Evolutionary conservation across 2,113 vertebrate species (phyloP).

Genomic region (Phylloscopus trochiloides): DNA sequence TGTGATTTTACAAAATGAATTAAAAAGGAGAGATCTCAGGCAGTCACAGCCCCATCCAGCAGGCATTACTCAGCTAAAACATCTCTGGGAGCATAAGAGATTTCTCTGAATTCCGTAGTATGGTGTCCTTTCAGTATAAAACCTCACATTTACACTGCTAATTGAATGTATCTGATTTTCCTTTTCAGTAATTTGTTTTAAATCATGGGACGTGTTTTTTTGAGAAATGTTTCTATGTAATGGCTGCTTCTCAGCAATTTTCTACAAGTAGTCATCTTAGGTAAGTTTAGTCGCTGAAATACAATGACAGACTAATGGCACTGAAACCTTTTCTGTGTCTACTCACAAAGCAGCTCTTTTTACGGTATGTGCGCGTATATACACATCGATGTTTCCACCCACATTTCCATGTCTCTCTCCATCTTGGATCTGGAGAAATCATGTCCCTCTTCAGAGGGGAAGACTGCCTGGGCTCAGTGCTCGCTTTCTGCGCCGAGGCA

Average conservation of each 20-base stretch:
- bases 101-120: neutral
- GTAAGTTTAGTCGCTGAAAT: neutral
- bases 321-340: neutral
- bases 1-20: neutral
- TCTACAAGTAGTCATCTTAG: neutral
- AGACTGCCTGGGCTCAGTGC: accelerated
- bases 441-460: neutral
- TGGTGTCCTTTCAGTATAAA: neutral
- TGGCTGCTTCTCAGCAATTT: neutral
- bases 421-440: neutral
- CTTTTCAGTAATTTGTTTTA: neutral
- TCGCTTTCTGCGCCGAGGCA: neutral
- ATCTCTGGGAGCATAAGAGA: neutral
- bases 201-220: neutral
- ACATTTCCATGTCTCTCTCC: neutral
- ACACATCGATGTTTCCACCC: accelerated
- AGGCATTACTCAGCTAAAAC: neutral
- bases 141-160: neutral
- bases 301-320: neutral
- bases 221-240: neutral
- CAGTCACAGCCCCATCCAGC: neutral
- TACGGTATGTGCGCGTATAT: accelerated
- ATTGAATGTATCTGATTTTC: neutral
- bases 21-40: neutral
- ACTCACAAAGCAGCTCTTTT: neutral